A percentile compares a stretch with the other conserved stretches of the same genome.
Evolutionary conservation across 2,888 invertebrate genomes (phyloP).

Genomic region (Lycophotia porphyrea): DNA sequence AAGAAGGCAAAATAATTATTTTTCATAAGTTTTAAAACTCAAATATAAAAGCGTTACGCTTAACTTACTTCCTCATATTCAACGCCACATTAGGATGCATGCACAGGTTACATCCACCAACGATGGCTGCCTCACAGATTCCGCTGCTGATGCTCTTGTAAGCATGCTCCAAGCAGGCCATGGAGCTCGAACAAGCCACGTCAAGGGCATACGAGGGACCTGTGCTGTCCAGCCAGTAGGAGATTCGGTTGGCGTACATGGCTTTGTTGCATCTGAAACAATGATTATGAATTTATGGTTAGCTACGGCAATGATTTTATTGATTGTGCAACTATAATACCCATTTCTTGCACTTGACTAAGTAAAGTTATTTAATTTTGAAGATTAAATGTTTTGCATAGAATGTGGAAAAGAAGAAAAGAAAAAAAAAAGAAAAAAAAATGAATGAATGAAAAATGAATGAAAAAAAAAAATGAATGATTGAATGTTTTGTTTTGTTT

Average conservation of each 20-base stretch:
- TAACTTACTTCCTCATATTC: conserved; percentile 69
- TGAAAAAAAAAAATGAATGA: too few species aligned
- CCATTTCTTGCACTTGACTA: not conserved
- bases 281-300: not conserved
- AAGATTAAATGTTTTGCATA: not conserved
- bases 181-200: conserved; percentile 71
- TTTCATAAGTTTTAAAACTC: not conserved
- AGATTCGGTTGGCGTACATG: conserved; percentile 79
- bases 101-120: conserved; percentile 90
- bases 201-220: conserved; percentile 75
- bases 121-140: conserved; percentile 86
- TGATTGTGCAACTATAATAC: too few species aligned
- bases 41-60: not conserved
- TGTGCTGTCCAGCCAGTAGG: conserved; percentile 76
- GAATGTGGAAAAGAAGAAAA: not conserved
- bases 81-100: conserved; percentile 83
- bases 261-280: conserved; percentile 71
- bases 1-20: not conserved
- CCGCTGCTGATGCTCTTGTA: conserved; percentile 72
- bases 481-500: too few species aligned
- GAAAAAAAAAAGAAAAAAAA: too few species aligned
- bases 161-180: conserved; percentile 74
- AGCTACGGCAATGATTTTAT: not conserved
- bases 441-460: too few species aligned
- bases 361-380: not conserved